phyloP scores from a whole-genome alignment of 2,113 vertebrate genomes.

The Eulemur macaco region DNA sequence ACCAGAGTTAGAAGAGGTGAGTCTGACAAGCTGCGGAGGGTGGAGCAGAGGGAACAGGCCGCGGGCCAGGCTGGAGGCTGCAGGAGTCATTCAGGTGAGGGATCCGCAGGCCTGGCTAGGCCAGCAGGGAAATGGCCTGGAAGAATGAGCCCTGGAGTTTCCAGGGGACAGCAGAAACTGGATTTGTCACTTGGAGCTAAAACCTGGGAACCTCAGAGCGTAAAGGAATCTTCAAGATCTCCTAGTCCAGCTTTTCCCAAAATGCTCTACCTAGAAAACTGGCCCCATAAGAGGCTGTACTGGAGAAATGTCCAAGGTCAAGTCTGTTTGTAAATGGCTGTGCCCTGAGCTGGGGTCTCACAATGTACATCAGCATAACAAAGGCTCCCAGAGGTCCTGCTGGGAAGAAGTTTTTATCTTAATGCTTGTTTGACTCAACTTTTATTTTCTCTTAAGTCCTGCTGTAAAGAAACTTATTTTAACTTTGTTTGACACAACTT shows the following conservation, averaged over 20 bases:
- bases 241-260: neutral
- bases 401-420: neutral
- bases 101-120: neutral
- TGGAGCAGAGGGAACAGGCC: neutral
- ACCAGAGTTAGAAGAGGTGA: neutral
- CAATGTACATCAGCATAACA: fast-evolving
- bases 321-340: neutral
- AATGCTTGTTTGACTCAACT: neutral
- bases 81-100: neutral
- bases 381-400: neutral
- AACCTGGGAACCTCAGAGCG: neutral
- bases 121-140: neutral
- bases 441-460: neutral
- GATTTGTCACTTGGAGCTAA: neutral
- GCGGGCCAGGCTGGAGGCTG: neutral
- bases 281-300: neutral
- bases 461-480: neutral
- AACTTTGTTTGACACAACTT: neutral
- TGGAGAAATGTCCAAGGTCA: neutral
- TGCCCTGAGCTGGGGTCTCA: fast-evolving
- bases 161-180: neutral
- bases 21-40: neutral
- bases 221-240: neutral
- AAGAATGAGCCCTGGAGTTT: neutral
- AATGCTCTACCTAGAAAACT: neutral